These are phyloP conservation scores for Chironomus tepperi DNA, from an alignment of 1,140 invertebrate genomes.

Conservation along the genomic window DNA sequence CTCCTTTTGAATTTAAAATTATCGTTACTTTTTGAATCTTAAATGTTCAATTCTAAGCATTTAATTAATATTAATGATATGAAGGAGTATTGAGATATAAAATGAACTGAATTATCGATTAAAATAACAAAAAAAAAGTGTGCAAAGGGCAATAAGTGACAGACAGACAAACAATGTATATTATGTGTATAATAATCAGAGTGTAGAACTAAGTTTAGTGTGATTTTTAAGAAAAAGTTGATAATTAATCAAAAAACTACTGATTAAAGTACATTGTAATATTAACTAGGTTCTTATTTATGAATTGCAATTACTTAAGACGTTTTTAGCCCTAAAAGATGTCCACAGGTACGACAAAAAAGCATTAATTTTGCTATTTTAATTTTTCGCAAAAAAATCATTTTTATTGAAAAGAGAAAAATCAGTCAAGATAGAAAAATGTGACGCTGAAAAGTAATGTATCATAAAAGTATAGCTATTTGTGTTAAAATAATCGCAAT, in stretches of 20 bases:
- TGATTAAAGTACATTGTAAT: background rate
- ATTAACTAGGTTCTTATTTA: background rate
- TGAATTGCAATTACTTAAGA: slow-evolving; percentile 23
- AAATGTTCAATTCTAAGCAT: no score
- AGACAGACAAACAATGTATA: no score
- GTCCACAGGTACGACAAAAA: background rate
- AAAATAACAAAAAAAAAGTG: no score
- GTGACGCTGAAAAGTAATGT: background rate
- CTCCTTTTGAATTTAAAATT: no score
- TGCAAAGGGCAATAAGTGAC: no score
- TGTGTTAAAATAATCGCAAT: no score
- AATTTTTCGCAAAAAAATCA: background rate
- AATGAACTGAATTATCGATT: no score
- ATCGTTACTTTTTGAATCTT: no score
- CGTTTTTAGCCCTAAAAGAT: slow-evolving; percentile 18
- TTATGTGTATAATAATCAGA: no score
- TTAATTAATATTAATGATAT: no score
- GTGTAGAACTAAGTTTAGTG: no score
- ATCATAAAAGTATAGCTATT: background rate
- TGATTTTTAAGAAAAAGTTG: background rate
- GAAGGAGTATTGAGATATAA: no score
- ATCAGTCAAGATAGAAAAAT: background rate
- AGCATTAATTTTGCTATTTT: background rate
- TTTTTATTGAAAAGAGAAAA: background rate
- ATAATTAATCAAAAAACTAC: slow-evolving; percentile 1